phyloP scores from a whole-genome alignment of 2,888 invertebrate genomes.

The Pandemis corylana region DNA sequence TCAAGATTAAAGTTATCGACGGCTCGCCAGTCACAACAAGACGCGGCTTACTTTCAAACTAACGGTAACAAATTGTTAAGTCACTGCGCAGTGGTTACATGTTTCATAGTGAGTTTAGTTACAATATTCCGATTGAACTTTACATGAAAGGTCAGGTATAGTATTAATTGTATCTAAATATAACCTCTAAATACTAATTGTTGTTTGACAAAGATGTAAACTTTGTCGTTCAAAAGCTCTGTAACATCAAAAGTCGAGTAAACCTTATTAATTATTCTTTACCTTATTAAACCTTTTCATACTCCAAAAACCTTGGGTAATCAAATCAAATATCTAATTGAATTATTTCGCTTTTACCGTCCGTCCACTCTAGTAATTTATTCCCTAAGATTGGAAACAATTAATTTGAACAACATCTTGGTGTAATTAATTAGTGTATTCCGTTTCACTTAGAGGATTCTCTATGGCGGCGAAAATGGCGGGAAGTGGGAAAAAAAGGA shows the following conservation, averaged over 20 bases:
- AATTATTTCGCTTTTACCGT: slow-evolving; percentile 43
- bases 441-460: slow-evolving; percentile 51
- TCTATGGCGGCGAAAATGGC: slow-evolving; percentile 52
- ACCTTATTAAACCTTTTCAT: slow-evolving; percentile 6
- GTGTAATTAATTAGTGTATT: slow-evolving; percentile 56
- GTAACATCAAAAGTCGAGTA: slow-evolving; percentile 10
- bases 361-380: slow-evolving; percentile 43
- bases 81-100: not conserved
- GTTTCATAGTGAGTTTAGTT: not conserved
- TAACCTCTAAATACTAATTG: slow-evolving; percentile 3
- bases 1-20: not conserved
- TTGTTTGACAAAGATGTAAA: slow-evolving; percentile 1
- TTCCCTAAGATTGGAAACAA: slow-evolving; percentile 46
- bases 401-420: slow-evolving; percentile 48
- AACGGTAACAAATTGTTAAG: not conserved
- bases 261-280: slow-evolving; percentile 10
- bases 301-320: not conserved
- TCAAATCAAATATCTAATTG: slow-evolving; percentile 23
- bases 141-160: not conserved
- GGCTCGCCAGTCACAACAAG: not conserved
- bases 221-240: not conserved
- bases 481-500: slow-evolving; percentile 27
- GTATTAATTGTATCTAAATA: not conserved
- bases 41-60: slow-evolving; percentile 1
- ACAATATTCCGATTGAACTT: not conserved